Conservation (phyloP, 2,113 vertebrate genomes). For the Setophaga coronata region DNA sequence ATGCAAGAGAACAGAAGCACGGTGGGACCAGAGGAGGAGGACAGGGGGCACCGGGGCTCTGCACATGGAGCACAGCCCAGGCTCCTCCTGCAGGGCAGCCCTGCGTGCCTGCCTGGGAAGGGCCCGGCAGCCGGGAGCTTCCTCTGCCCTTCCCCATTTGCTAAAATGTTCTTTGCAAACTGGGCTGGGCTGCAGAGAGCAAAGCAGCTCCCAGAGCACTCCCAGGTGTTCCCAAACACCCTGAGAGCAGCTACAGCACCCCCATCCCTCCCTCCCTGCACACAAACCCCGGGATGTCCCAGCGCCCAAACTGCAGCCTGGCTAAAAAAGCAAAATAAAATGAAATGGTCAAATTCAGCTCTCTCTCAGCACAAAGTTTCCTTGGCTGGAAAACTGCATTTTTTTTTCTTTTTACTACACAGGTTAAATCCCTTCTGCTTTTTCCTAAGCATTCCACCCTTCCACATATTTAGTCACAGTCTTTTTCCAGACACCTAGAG, state of each 20-base stretch:
- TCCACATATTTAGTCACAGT: not conserved
- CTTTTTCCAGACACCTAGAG: not conserved
- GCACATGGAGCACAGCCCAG: not conserved
- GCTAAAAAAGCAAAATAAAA: not conserved
- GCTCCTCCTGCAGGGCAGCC: not conserved
- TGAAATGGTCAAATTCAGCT: not conserved
- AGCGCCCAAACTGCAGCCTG: not conserved
- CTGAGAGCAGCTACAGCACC: accelerated
- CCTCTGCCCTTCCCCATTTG: not conserved
- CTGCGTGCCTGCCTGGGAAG: not conserved
- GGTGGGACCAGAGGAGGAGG: not conserved
- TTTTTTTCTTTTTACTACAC: not conserved
- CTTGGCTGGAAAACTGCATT: not conserved
- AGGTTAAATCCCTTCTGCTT: not conserved
- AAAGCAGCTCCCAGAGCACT: not conserved
- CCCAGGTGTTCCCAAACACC: not conserved
- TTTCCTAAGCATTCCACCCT: not conserved
- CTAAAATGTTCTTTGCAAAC: not conserved
- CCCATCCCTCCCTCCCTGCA: not conserved
- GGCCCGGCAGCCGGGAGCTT: not conserved
- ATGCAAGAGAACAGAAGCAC: not conserved
- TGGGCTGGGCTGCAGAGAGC: not conserved
- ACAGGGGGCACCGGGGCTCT: not conserved
- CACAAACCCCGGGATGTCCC: not conserved
- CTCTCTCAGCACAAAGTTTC: not conserved